Base-by-base conservation (phyloP, 2,113 vertebrate genomes). In the Tor tambroides region DNA sequence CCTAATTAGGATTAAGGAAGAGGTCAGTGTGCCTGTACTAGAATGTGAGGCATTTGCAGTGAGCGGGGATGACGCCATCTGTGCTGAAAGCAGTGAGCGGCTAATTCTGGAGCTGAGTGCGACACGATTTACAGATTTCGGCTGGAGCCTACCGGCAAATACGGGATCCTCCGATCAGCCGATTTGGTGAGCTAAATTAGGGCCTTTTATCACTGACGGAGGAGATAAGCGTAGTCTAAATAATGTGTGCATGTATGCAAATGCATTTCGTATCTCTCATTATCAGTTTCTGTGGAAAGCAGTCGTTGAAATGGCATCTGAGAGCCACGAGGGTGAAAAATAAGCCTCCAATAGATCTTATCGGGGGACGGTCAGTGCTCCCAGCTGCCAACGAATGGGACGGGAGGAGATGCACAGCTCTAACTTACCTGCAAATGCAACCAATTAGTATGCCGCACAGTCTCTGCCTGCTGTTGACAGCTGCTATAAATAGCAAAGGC, bases 1-100 rank as follows among this genome's bases (percentile, higher is more conserved):
- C 94, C 94, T 96, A 95, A 95, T 96, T 95, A 94, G 95, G 95
- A 95, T 96, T 95, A 95, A 92, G 92, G 93, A 94, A 93, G 92
- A 92, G 95, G 93, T 94, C 92, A 90, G 93, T 92, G 92, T 91
- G 90, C 85, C 91, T 88, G 92, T 90, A 93, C 90, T 87, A 92
- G 93, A 94, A 94, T 95, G 95, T 69, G 63, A 94, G 91, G 93
- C 92, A 95, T 96, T 93, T 93, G 92, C 92, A 92, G 85, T 28
- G 89, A 94, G 91, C 84, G 87, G 88, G 46, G 89, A 90, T 87
- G 90, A 90, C 91, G 93, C 94, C 95, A 95, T 95, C 95, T 96
- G 94, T 93, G 93, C 94, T 84, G 88, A 89, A 90, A 91, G 90
- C 81, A 90, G 90, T 65, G 90, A 93, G 92, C 88, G 88, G 94